These are phyloP conservation scores for Cyanoderma ruficeps DNA, from an alignment of 2,113 vertebrate genomes.

Conservation along the genomic window DNA sequence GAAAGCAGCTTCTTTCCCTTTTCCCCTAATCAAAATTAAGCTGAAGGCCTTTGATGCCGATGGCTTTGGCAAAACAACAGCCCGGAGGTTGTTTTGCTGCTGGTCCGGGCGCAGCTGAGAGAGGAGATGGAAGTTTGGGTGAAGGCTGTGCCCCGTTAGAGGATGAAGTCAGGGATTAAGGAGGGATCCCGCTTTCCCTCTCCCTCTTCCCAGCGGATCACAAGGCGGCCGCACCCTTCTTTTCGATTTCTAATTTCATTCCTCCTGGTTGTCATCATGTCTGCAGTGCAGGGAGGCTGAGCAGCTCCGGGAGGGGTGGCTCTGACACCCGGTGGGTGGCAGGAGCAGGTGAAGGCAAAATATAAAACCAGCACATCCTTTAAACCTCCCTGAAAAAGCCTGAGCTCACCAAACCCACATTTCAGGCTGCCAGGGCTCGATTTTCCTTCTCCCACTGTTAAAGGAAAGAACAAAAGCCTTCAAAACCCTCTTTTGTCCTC, in stretches of 20 bases:
- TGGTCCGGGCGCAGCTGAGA: accelerated
- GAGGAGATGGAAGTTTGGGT: neutral
- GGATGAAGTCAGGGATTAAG: neutral
- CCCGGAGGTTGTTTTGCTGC: neutral
- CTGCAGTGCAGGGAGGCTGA: neutral
- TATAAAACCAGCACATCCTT: neutral
- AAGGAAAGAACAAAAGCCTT: neutral
- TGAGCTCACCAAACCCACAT: neutral
- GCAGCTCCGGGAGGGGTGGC: neutral
- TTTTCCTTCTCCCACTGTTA: neutral
- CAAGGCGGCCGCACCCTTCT: neutral
- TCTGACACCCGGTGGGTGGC: neutral
- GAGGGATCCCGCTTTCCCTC: neutral
- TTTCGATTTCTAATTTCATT: neutral
- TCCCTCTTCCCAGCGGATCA: neutral
- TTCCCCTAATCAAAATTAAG: neutral
- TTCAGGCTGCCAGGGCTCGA: neutral
- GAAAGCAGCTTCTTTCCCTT: neutral
- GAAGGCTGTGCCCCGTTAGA: neutral
- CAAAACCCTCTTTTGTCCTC: neutral
- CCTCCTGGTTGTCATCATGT: neutral
- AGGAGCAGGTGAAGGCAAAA: neutral
- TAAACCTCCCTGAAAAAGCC: neutral
- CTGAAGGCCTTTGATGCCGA: neutral
- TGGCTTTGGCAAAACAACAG: neutral